Base-by-base conservation (phyloP, 1,140 invertebrate species). In the Dryas iulia region DNA sequence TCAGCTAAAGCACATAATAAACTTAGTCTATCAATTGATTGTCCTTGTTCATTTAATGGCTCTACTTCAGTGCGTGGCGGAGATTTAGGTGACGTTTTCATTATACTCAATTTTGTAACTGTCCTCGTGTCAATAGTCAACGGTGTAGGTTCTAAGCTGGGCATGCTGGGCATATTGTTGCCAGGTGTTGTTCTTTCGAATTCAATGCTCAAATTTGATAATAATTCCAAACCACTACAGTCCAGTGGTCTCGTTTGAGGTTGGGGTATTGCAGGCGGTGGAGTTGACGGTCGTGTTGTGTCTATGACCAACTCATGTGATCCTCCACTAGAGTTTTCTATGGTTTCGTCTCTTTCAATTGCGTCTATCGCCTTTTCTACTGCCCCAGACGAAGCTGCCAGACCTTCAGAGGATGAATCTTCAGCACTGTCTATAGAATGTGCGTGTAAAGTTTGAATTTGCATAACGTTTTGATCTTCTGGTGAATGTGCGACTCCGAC, bases 1-100 rank as follows among this genome's bases (percentile, higher is more conserved):
- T 97, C 96, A 0, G 97, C 97, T 24, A 98, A 87, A 0, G 96
- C 96, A 86, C 97, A 98, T 3, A 98, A 84, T 24, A 98, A 86
- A 63, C 96, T 96, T 23, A 98, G 87, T 0, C 96, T 96, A 67
- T 95, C 95, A 1, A 96, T 92, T 10, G 91, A 88, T 63, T 89
- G 89, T 4, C 58, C 31, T 71, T 72, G 67, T 26, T 82, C 81
- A 68, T 83, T 59, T 80, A 47, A 82, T 11, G 82, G 72, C 66
- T 87, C 83, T 1, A 72, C 54, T 26, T 87, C 86, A 3, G 21
- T 39, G 77, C 23, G 73, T 3, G 84, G 77, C 7, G 91, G 90
- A 14, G 92, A 92, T 79, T 91, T 92, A 0, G 91, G 90, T 3
- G 90, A 92, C 4, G 83, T 90, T 78, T 92, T 92, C 54, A 92